Conservation (phyloP, 2,888 invertebrate species). For the Dicranocentrus wangi region DNA sequence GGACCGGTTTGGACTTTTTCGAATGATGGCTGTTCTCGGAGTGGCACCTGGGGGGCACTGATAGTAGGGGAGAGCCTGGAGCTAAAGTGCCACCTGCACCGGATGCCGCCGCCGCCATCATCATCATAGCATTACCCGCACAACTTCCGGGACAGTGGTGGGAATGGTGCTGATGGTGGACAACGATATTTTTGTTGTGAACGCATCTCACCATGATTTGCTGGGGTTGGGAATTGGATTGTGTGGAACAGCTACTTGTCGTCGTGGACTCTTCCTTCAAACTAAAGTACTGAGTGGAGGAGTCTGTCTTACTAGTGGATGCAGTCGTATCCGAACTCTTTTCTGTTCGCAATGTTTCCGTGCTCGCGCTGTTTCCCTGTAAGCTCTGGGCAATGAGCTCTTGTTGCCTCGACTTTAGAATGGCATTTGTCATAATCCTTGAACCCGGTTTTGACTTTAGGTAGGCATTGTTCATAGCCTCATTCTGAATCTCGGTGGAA, state of each 20-base stretch:
- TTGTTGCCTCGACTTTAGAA: constrained; percentile 65
- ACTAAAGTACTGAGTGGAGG: constrained; percentile 54
- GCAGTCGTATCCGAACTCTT: constrained; percentile 40
- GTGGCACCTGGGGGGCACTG: constrained; percentile 52
- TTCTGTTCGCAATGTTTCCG: constrained; percentile 47
- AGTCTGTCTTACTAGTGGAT: constrained; percentile 44
- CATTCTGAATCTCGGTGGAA: constrained; percentile 4
- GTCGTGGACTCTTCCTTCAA: constrained; percentile 47
- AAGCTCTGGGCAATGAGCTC: constrained; percentile 55
- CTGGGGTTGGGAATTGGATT: constrained; percentile 17
- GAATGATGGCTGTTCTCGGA: constrained; percentile 58
- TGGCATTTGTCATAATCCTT: constrained; percentile 69
- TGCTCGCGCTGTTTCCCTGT: constrained; percentile 17
- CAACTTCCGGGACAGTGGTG: constrained; percentile 50
- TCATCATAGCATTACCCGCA: neutral
- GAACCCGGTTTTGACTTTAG: constrained; percentile 62
- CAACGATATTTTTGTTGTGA: constrained; percentile 29
- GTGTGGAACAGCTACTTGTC: constrained; percentile 19
- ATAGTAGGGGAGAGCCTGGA: constrained; percentile 29
- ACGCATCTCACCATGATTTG: constrained; percentile 31
- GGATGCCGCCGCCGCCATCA: constrained; percentile 7
- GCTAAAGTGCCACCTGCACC: neutral
- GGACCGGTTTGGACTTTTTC: constrained; percentile 60
- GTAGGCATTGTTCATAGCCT: constrained; percentile 12
- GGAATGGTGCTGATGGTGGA: constrained; percentile 52